Conservation (phyloP, 2,888 invertebrate species). For the Cyclophora punctaria region DNA sequence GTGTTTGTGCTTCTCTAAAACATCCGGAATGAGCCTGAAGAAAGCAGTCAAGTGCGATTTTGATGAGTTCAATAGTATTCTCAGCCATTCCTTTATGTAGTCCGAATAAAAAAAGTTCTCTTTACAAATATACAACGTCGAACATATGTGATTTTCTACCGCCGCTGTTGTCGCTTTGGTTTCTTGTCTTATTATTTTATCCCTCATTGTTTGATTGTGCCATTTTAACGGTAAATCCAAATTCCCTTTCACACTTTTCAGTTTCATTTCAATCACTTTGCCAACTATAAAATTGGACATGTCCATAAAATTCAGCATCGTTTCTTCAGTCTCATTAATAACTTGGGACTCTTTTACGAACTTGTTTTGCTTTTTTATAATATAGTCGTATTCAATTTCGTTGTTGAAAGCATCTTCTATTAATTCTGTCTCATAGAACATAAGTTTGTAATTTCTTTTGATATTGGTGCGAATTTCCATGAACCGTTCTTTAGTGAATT, state of each 20-base stretch:
- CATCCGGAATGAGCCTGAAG: constrained; percentile 21
- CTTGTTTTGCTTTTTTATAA: constrained; percentile 21
- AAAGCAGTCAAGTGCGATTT: constrained; percentile 23
- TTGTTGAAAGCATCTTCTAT: constrained; percentile 26
- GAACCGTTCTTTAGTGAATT: no score
- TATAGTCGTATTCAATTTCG: constrained; percentile 24
- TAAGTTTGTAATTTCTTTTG: constrained; percentile 26
- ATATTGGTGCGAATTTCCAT: constrained; percentile 17
- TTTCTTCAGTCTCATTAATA: constrained; percentile 25
- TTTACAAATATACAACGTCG: constrained; percentile 30
- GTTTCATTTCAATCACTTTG: constrained; percentile 26
- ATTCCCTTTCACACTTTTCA: constrained; percentile 20
- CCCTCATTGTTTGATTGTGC: constrained; percentile 27
- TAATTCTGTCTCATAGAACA: constrained; percentile 13
- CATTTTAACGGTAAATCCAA: constrained; percentile 21
- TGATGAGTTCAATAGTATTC: constrained; percentile 24
- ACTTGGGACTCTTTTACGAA: background rate
- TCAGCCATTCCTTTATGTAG: constrained; percentile 35
- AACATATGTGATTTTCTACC: constrained; percentile 32
- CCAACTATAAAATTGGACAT: constrained; percentile 34
- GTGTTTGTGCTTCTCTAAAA: constrained; percentile 25
- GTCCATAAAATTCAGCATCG: constrained; percentile 37
- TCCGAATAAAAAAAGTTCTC: constrained; percentile 32
- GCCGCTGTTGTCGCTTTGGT: constrained; percentile 29
- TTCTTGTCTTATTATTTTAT: constrained; percentile 39